Percentiles rank a stretch among this genome's conserved stretches.
Evolutionary conservation across 2,888 invertebrate genomes (phyloP).

Genomic region (Camptogramma bilineatum): DNA sequence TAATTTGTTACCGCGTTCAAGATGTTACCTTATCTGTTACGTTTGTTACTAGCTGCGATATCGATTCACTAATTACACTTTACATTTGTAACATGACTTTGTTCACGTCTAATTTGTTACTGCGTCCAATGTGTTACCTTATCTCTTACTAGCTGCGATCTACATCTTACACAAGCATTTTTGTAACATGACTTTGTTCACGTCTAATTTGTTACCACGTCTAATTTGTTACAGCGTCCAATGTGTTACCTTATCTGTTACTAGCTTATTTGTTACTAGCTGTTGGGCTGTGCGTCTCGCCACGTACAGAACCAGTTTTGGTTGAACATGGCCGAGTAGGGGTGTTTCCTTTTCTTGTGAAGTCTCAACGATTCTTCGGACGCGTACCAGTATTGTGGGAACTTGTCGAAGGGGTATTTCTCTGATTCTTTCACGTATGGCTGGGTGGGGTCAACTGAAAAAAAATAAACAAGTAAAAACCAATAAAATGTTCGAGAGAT

Average conservation of each 20-base stretch:
- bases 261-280: conserved; percentile 51
- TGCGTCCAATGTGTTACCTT: not conserved
- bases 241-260: not conserved
- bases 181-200: not conserved
- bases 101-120: not conserved
- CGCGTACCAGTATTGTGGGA: conserved; percentile 77
- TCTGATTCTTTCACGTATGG: conserved; percentile 69
- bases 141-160: too few species aligned
- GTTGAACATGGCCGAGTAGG: conserved; percentile 73
- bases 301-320: conserved; percentile 72
- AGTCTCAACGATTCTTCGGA: conserved; percentile 75
- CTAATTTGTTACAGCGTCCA: not conserved
- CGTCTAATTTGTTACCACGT: not conserved
- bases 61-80: too few species aligned
- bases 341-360: conserved; percentile 78
- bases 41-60: too few species aligned
- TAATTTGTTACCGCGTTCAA: not conserved
- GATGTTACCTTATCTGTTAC: too few species aligned
- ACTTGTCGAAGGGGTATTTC: conserved; percentile 71
- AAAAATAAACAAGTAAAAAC: not conserved
- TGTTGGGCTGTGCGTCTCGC: conserved; percentile 69
- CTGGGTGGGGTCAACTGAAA: conserved; percentile 65
- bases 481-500: too few species aligned
- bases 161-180: too few species aligned
- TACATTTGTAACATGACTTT: not conserved